Evolutionary conservation across 2,888 invertebrate genomes (phyloP), one percentile per base, ranked within the genome.

Genomic region (Germaria angustata): DNA sequence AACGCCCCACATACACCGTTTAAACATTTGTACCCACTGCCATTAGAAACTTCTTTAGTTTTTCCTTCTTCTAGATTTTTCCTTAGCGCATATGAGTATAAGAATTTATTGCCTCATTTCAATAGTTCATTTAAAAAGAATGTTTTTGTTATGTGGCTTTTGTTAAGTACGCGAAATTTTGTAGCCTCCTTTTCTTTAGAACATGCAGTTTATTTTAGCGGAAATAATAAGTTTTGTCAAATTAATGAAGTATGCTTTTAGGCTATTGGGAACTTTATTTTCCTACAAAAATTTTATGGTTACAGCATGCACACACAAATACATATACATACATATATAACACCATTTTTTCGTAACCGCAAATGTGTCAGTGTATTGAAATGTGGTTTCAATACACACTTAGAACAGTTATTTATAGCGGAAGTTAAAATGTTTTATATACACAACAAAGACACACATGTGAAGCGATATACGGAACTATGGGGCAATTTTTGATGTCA

Each of bases 181-280:
- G n/a, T n/a, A n/a, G 24, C 75, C 80, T 75, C 22, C n/a, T 51
- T 59, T 77, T 66, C 17, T 20, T 65, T 22, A 17, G 9, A 57
- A 17, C 13, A 22, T 46, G n/a, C 13, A 49, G 28, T 63, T 63
- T 44, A 34, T 3, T 61, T 53, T 61, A 63, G 36, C 66, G 72
- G 72, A 77, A 81, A 61, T 46, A 44, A 59, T 61, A 55, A 72
- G 20, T 72, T 77, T 66, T 32, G 51, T 15, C 65, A 51, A 76
- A 57, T 77, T 77, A 76, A 83, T 80, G 71, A 72, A 76, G 76
- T 72, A 76, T 76, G 55, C 63, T 80, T 83, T 83, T 76, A 76
- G 83, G 76, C 83, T 20, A 46, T 65, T 11, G 41, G 59, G 28
- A 32, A 72, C 24, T 34, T 22, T 65, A 13, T 73, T 53, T 73